phyloP scores from a whole-genome alignment of 2,888 invertebrate species.

The Tipula confusa region DNA sequence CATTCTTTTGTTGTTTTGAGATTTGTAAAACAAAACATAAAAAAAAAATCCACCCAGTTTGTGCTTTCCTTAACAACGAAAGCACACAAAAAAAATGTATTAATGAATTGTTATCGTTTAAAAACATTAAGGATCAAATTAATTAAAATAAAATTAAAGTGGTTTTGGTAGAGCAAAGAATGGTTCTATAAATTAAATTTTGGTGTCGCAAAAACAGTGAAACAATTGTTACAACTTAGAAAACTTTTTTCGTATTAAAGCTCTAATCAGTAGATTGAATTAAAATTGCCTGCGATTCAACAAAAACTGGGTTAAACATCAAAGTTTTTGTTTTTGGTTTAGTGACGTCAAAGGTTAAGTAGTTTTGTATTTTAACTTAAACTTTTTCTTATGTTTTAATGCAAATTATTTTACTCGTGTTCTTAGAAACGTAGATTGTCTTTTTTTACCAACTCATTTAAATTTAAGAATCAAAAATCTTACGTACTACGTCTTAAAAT shows the following conservation, averaged over 20 bases:
- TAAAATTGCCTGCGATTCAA: neutral
- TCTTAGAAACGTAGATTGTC: neutral
- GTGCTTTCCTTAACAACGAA: neutral
- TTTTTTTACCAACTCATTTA: too few species aligned
- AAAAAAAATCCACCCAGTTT: neutral
- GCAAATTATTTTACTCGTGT: neutral
- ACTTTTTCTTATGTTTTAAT: neutral
- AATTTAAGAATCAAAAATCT: too few species aligned
- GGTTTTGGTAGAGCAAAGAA: neutral
- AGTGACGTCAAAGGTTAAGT: neutral
- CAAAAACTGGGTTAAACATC: neutral
- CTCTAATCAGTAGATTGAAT: neutral
- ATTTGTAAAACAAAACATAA: neutral
- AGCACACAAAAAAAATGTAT: neutral
- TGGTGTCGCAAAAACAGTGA: neutral
- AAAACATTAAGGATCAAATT: neutral
- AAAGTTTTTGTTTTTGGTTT: neutral
- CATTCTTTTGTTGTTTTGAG: neutral
- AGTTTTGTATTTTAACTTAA: neutral
- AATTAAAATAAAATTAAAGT: conserved; percentile 8
- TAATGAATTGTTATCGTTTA: conserved; percentile 5
- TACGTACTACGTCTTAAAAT: neutral
- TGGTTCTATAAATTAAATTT: neutral
- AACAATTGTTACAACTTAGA: neutral
- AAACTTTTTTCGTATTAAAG: neutral